Evolutionary conservation across 2,797 vertebrate species (phyloP).

Genomic region (Choloepus didactylus): DNA sequence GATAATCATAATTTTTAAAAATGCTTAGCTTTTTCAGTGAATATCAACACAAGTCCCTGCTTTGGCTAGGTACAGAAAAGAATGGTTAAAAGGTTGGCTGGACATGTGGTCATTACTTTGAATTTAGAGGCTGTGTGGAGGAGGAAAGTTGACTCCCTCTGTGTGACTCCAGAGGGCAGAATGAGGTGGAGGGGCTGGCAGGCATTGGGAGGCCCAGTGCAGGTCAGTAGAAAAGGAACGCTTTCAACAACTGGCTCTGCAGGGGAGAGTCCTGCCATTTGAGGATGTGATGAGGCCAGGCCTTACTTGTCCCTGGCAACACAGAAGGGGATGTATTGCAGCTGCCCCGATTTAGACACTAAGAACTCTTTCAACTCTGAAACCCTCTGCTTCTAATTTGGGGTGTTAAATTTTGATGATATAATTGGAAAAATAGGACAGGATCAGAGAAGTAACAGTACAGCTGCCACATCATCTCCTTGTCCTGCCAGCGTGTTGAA

Average conservation of each 20-base stretch:
- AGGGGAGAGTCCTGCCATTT: not conserved
- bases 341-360: not conserved
- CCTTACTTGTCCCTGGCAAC: not conserved
- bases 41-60: not conserved
- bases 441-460: not conserved
- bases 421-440: slow-evolving; percentile 69
- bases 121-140: not conserved
- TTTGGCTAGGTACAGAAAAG: not conserved
- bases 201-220: not conserved
- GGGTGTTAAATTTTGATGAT: slow-evolving; percentile 63
- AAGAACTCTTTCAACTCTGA: slow-evolving; percentile 59
- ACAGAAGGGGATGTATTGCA: not conserved
- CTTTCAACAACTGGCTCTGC: not conserved
- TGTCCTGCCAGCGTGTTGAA: too few species aligned
- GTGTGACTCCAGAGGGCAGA: too few species aligned
- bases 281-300: not conserved
- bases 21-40: not conserved
- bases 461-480: not conserved
- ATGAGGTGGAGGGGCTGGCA: accelerated
- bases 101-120: not conserved
- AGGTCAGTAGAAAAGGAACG: not conserved
- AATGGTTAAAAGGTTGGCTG: not conserved
- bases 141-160: not conserved
- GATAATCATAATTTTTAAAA: not conserved
- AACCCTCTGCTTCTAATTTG: slow-evolving; percentile 67